phyloP scores from a whole-genome alignment of 2,113 vertebrate species.

The Sylvietta virens region DNA sequence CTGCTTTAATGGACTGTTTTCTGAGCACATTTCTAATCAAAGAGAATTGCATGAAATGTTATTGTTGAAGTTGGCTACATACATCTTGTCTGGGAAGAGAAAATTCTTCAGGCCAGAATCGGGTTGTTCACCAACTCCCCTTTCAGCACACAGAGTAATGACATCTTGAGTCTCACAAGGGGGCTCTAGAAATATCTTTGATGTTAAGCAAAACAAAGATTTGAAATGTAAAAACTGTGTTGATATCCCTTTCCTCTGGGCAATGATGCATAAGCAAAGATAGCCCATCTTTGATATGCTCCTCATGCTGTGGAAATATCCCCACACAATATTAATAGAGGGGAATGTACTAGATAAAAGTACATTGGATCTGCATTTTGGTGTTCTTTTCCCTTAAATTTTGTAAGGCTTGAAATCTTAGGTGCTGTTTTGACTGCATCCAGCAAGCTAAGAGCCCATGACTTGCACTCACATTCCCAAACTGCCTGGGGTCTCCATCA shows the following conservation, averaged over 20 bases:
- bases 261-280: neutral
- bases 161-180: neutral
- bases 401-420: neutral
- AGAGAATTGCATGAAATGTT: neutral
- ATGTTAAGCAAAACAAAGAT: conserved; percentile 5
- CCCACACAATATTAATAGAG: neutral
- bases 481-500: neutral
- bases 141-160: neutral
- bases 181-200: neutral
- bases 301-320: neutral
- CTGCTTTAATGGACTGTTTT: conserved; percentile 24
- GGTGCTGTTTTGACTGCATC: neutral
- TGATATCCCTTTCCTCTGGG: neutral
- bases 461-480: neutral
- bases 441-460: neutral
- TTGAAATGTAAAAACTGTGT: neutral
- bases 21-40: neutral
- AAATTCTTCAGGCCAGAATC: neutral
- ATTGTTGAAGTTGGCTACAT: neutral
- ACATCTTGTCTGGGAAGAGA: neutral
- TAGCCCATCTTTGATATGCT: neutral
- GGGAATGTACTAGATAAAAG: neutral
- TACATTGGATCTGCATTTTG: neutral
- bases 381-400: neutral
- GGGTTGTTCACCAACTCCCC: neutral